Percentiles rank a stretch among this genome's conserved stretches.
These are phyloP conservation scores for Dissostichus mawsoni DNA, from an alignment of 2,113 vertebrate species.

Conservation along the genomic window DNA sequence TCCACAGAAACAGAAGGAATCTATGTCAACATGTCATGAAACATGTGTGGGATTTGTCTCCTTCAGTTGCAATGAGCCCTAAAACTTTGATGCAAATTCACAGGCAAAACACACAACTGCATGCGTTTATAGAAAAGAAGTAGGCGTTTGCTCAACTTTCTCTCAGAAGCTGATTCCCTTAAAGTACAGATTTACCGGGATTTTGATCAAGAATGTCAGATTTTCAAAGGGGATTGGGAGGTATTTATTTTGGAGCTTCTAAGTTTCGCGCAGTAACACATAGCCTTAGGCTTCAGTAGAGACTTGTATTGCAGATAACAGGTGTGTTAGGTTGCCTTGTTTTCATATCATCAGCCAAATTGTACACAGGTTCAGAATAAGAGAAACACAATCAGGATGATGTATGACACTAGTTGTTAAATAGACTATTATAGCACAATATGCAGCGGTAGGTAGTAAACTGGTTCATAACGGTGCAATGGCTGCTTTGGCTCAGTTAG, in stretches of 20 bases:
- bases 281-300: not conserved
- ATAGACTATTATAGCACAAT: slow-evolving; percentile 9
- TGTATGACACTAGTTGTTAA: slow-evolving; percentile 23
- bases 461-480: slow-evolving; percentile 6
- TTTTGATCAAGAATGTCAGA: no score
- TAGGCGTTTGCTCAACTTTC: not conserved
- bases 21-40: not conserved
- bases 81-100: not conserved
- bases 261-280: not conserved
- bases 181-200: not conserved
- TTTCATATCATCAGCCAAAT: slow-evolving; percentile 6
- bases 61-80: not conserved
- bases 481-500: slow-evolving; percentile 39
- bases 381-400: slow-evolving; percentile 11
- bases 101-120: not conserved
- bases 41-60: slow-evolving; percentile 4
- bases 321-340: not conserved
- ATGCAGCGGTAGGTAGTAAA: slow-evolving; percentile 20
- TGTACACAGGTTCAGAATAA: slow-evolving; percentile 1
- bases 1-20: not conserved
- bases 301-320: not conserved
- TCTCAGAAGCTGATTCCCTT: not conserved
- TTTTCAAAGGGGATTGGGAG: not conserved
- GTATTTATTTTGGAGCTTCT: not conserved
- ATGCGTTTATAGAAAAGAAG: not conserved